Conservation (phyloP, 1,140 invertebrate genomes). For the Aphaenogaster floridana region DNA sequence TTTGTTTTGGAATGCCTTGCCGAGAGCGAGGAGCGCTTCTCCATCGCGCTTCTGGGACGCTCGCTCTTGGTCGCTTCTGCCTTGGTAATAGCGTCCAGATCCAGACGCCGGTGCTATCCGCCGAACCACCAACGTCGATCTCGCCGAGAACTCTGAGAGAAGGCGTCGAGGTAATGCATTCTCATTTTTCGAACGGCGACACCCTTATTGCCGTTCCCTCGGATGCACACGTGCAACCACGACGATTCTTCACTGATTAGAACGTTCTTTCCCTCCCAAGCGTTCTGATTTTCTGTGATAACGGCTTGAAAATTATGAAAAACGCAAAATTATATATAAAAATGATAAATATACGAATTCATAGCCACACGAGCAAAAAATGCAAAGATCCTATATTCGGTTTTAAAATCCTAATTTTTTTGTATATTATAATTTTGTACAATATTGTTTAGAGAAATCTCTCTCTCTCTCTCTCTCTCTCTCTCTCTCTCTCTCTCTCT, state of each 20-base stretch:
- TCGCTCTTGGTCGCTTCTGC: slow-evolving; percentile 69
- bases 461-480: no score
- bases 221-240: slow-evolving; percentile 32
- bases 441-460: background rate
- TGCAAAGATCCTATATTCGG: background rate
- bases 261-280: slow-evolving; percentile 48
- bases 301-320: background rate
- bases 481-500: background rate
- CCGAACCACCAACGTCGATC: slow-evolving; percentile 84
- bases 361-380: background rate
- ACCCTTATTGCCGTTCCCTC: slow-evolving; percentile 61
- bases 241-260: slow-evolving; percentile 65
- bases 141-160: slow-evolving; percentile 73
- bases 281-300: slow-evolving; percentile 6
- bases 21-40: slow-evolving; percentile 75
- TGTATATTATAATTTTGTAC: background rate
- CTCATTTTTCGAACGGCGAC: slow-evolving; percentile 77
- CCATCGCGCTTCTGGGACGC: slow-evolving; percentile 45
- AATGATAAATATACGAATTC: background rate
- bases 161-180: slow-evolving; percentile 78
- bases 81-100: slow-evolving; percentile 85
- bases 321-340: background rate
- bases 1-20: slow-evolving; percentile 85
- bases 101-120: slow-evolving; percentile 82
- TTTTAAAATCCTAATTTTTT: background rate